Conservation (phyloP, 2,888 invertebrate species). For the Eupithecia subfuscata region DNA sequence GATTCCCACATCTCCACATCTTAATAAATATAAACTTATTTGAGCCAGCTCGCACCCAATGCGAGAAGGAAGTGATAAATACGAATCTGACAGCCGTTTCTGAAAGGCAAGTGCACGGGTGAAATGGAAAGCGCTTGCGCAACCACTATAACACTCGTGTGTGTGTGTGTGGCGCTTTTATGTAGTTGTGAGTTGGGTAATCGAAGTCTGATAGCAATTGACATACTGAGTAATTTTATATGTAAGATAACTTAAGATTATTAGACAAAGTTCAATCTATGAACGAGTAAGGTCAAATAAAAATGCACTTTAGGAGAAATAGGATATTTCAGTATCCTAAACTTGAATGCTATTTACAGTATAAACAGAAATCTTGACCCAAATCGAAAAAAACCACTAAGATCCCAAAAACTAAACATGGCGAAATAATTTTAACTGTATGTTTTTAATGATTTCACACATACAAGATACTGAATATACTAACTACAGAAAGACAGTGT, state of each 20-base stretch:
- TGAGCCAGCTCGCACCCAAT: conserved; percentile 30
- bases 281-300: neutral
- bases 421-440: neutral
- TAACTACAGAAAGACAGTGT: neutral
- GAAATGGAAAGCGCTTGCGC: conserved; percentile 83
- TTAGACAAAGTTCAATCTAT: no score
- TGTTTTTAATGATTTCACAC: neutral
- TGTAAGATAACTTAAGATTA: neutral
- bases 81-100: conserved; percentile 35
- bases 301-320: neutral
- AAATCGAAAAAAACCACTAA: neutral
- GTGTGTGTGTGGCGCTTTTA: conserved; percentile 33
- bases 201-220: conserved; percentile 47
- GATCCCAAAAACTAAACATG: neutral
- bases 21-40: neutral
- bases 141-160: conserved; percentile 47
- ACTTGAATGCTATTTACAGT: neutral
- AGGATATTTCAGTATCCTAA: neutral
- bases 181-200: conserved; percentile 52
- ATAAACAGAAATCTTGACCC: neutral
- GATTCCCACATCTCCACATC: no score
- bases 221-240: conserved; percentile 32
- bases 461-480: neutral
- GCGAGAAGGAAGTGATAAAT: conserved; percentile 38
- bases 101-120: conserved; percentile 51